These are phyloP conservation scores for Melanotaenia duboulayi DNA, from an alignment of 2,113 vertebrate species.

Conservation along the genomic window DNA sequence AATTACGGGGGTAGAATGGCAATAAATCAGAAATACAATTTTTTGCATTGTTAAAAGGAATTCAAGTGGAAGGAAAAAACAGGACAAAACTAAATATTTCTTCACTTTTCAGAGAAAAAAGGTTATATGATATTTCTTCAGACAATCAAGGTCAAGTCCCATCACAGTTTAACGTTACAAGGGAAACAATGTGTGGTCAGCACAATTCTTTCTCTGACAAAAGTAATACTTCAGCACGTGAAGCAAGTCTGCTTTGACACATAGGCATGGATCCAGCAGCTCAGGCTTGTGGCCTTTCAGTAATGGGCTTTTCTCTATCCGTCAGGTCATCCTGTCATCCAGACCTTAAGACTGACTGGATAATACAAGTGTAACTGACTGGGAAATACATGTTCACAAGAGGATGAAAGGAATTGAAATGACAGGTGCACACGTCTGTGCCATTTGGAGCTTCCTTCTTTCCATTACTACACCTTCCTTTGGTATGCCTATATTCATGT, in stretches of 20 bases:
- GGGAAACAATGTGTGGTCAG: slow-evolving; percentile 4
- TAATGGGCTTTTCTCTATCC: slow-evolving; percentile 22
- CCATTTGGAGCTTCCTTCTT: slow-evolving; percentile 5
- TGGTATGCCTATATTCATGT: background rate
- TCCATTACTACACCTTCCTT: slow-evolving; percentile 9
- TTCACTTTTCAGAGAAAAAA: background rate
- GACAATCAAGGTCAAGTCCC: background rate
- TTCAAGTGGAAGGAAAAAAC: background rate
- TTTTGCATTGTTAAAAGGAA: too few relatives aligned
- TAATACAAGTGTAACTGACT: background rate
- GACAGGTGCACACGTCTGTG: slow-evolving; percentile 46
- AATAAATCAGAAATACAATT: too few relatives aligned
- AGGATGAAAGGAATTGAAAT: slow-evolving; percentile 36
- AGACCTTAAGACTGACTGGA: slow-evolving; percentile 32
- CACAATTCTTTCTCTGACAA: background rate
- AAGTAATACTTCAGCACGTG: slow-evolving; percentile 41
- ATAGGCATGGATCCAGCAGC: background rate
- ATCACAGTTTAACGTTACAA: slow-evolving; percentile 2
- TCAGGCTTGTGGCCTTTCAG: slow-evolving; percentile 10
- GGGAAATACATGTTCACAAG: slow-evolving; percentile 41
- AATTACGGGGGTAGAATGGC: too few relatives aligned
- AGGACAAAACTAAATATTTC: background rate
- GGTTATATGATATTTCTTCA: background rate
- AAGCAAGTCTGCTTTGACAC: slow-evolving; percentile 19
- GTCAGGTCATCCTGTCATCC: slow-evolving; percentile 28